Evolutionary conservation across 2,888 invertebrate genomes (phyloP), one percentile per base, ranked within the genome.

Genomic region (Loripinus fragilis): DNA sequence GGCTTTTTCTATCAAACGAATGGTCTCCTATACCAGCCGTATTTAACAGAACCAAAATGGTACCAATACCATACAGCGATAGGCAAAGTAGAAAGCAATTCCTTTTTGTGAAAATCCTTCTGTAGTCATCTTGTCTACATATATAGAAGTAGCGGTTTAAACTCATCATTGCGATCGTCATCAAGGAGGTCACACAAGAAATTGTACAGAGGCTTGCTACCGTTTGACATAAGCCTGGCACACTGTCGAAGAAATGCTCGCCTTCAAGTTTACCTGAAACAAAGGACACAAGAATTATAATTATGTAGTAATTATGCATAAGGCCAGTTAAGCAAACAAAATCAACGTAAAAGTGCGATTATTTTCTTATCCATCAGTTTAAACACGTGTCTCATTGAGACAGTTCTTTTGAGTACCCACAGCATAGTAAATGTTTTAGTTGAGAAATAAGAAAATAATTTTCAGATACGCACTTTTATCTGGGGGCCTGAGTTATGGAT

Each of bases 211-310:
- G 23, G 64, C 79, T 85, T 20, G 84, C 90, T 25, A 90, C 76
- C 0, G 78, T 71, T 35, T 84, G 83, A 72, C 90, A 90, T n/a
- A 90, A 69, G n/a, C 84, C 81, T 8, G 87, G 86, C 7, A 84
- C 65, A 10, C 41, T 76, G 30, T 83, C 82, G 78, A 88, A 90
- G 70, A 87, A 87, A 2, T 84, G 73, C 30, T 83, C 83, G 0
- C 90, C 90, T 69, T 88, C 83, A 0, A 86, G 30, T 66, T 90
- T 89, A n/a, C 88, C 90, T 90, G 85, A 60, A 86, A 87, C n/a
- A n/a, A n/a, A n/a, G n/a, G n/a, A n/a, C n/a, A n/a, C n/a, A n/a
- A n/a, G n/a, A n/a, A n/a, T n/a, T n/a, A n/a, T n/a, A n/a, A n/a
- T n/a, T n/a, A n/a, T n/a, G n/a, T n/a, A n/a, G n/a, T n/a, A n/a